Evolutionary conservation across 1,140 invertebrate genomes (phyloP).

Genomic region (Druon quercuslanigerum): DNA sequence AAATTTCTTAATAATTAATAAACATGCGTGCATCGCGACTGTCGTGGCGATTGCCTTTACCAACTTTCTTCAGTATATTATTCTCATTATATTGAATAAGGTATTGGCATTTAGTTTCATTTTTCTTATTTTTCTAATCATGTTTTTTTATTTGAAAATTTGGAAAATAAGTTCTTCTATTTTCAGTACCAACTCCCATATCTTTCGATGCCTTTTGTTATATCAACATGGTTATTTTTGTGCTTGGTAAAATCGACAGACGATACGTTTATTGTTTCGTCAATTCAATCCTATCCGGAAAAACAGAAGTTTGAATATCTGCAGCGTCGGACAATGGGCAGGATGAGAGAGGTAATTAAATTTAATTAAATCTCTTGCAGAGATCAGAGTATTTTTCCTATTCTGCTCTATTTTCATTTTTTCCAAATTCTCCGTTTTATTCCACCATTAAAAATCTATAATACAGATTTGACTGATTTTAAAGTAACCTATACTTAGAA

Average conservation of each 20-base stretch:
- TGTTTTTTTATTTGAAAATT: neutral
- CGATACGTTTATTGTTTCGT: constrained; percentile 52
- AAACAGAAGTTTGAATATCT: constrained; percentile 62
- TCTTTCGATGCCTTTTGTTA: constrained; percentile 69
- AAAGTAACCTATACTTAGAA: no score
- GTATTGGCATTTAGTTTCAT: constrained; percentile 43
- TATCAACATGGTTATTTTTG: constrained; percentile 68
- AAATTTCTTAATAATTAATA: constrained; percentile 68
- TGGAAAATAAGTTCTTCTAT: constrained; percentile 32
- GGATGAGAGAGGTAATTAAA: neutral
- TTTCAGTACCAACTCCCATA: constrained; percentile 65
- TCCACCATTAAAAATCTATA: no score
- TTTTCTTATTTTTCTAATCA: neutral
- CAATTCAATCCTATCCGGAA: constrained; percentile 65
- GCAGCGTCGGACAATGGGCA: constrained; percentile 25
- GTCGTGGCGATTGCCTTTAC: constrained; percentile 67
- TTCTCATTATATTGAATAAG: constrained; percentile 52
- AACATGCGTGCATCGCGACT: constrained; percentile 64
- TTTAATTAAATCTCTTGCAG: no score
- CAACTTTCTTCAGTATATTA: constrained; percentile 63
- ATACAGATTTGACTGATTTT: no score
- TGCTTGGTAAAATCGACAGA: constrained; percentile 56
- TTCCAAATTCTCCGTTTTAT: no score
- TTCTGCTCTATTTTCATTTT: no score
- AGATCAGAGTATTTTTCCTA: no score